Conservation (phyloP, 2,797 vertebrate genomes). For the Clarias pachynema region DNA sequence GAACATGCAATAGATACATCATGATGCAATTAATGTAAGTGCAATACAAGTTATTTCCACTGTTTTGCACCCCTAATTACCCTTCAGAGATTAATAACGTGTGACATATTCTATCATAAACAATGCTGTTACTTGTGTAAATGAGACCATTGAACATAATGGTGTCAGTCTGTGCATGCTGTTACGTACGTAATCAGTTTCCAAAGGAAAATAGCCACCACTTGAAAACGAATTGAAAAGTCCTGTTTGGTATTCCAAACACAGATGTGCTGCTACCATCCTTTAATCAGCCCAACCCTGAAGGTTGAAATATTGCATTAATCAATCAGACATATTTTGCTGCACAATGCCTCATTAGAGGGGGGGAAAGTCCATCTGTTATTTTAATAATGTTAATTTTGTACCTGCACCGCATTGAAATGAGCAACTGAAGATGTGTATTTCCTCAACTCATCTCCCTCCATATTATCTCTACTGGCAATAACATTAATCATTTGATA, state of each 20-base stretch:
- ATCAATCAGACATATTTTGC: slow-evolving; percentile 29
- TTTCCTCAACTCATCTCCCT: slow-evolving; percentile 19
- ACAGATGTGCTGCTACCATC: slow-evolving; percentile 14
- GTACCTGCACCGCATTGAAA: slow-evolving; percentile 22
- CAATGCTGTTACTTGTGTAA: slow-evolving; percentile 12
- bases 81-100: slow-evolving; percentile 8
- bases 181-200: slow-evolving; percentile 20
- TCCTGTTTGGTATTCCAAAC: slow-evolving; percentile 28
- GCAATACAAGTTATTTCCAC: slow-evolving; percentile 20
- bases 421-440: slow-evolving; percentile 18
- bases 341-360: slow-evolving; percentile 34
- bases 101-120: slow-evolving; percentile 14
- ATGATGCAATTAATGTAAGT: slow-evolving; percentile 16
- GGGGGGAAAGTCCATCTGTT: slow-evolving; percentile 28
- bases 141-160: slow-evolving; percentile 16
- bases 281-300: slow-evolving; percentile 28
- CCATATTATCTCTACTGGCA: slow-evolving; percentile 11
- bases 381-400: slow-evolving; percentile 32
- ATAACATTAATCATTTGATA: slow-evolving; percentile 20
- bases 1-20: slow-evolving; percentile 1
- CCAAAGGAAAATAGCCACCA: not conserved
- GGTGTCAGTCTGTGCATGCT: slow-evolving; percentile 10
- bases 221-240: slow-evolving; percentile 23
- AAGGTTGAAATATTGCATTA: slow-evolving; percentile 35
- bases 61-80: slow-evolving; percentile 14